phyloP scores from a whole-genome alignment of 1,140 invertebrate genomes.

The Melanaphis sacchari region DNA sequence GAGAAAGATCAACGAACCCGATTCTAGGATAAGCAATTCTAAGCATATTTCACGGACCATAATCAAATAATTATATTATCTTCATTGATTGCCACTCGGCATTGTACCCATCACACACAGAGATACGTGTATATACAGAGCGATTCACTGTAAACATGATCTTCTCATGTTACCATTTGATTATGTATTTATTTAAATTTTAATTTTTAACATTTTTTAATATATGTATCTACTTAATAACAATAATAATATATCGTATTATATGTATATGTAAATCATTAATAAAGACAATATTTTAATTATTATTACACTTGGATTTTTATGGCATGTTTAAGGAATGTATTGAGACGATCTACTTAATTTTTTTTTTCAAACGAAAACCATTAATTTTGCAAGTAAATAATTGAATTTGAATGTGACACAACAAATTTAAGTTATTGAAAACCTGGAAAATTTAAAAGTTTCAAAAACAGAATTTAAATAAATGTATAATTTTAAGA shows the following conservation, averaged over 20 bases:
- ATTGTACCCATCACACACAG: background rate
- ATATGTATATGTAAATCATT: too few species aligned
- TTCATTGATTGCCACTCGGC: background rate
- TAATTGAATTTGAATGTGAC: too few species aligned
- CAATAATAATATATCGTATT: too few species aligned
- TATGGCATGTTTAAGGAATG: background rate
- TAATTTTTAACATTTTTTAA: background rate
- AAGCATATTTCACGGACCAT: background rate
- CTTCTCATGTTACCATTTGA: too few species aligned
- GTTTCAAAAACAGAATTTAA: background rate
- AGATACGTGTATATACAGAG: background rate
- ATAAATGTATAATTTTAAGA: background rate
- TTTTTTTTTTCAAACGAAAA: background rate
- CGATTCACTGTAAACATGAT: background rate
- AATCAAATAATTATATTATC: background rate
- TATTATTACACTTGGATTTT: background rate
- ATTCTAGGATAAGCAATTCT: background rate
- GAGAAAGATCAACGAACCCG: background rate
- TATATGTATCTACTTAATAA: too few species aligned
- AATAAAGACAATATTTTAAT: too few species aligned
- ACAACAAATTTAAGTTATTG: background rate
- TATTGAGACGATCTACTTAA: background rate
- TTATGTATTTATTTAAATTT: background rate
- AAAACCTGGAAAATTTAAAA: background rate
- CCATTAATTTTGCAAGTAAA: background rate